These are phyloP conservation scores for Myiozetetes cayanensis DNA, from an alignment of 2,113 vertebrate genomes.

Conservation along the genomic window DNA sequence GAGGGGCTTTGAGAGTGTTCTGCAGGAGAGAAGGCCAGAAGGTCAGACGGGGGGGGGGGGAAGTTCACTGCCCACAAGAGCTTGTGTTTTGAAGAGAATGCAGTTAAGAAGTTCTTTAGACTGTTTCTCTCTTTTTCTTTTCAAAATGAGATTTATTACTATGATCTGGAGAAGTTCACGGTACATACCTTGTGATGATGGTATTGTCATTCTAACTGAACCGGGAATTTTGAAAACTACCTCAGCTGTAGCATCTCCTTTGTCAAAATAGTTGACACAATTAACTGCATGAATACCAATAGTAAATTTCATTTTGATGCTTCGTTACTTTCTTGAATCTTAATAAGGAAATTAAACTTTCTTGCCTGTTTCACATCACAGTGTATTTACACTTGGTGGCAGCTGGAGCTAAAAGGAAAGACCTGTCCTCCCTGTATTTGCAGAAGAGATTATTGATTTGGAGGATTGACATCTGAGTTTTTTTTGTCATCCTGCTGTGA, in stretches of 20 bases:
- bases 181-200: background rate
- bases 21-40: constrained; percentile 53
- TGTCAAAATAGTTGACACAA: background rate
- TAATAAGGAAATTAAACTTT: background rate
- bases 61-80: background rate
- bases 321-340: background rate
- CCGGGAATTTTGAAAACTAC: background rate
- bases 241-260: background rate
- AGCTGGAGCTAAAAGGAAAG: background rate
- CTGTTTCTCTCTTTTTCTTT: background rate
- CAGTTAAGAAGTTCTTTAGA: background rate
- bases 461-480: background rate
- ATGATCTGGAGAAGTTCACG: background rate
- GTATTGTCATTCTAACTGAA: background rate
- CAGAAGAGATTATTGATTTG: background rate
- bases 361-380: background rate
- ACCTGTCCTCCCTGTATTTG: background rate
- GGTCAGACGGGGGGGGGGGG: constrained; percentile 54
- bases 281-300: background rate
- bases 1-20: constrained; percentile 12
- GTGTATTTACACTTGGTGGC: background rate
- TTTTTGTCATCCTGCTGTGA: background rate
- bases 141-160: background rate
- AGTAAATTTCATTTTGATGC: background rate
- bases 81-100: background rate